A percentile compares a stretch with the other conserved stretches of the same genome.
These are phyloP conservation scores for Phallusia fumigata DNA, from an alignment of 23 tunicate species.

Conservation along the genomic window DNA sequence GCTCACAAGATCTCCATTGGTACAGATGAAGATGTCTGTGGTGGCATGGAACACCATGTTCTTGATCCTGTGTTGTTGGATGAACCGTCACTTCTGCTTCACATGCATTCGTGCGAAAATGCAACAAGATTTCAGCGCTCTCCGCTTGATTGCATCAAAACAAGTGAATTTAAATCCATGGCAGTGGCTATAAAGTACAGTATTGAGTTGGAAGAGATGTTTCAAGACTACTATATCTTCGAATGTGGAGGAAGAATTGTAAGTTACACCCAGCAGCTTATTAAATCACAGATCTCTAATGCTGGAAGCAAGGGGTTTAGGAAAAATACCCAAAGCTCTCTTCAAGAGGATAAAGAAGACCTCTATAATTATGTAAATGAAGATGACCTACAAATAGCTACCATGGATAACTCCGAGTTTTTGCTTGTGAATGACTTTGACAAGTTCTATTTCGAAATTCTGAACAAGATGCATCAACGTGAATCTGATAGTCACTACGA, in stretches of 20 bases:
- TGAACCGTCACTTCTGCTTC: not conserved
- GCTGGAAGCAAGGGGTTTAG: not conserved
- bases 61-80: constrained; percentile 6
- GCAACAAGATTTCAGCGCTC: not conserved
- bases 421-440: not conserved
- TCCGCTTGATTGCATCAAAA: not conserved
- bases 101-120: not conserved
- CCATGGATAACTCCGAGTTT: too few species aligned
- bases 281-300: not conserved
- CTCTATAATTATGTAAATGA: too few species aligned
- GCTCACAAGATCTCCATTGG: not conserved
- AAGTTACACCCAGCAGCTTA: not conserved
- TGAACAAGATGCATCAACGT: too few species aligned
- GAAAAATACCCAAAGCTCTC: not conserved
- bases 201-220: not conserved
- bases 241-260: not conserved
- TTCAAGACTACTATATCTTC: not conserved
- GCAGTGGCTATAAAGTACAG: not conserved
- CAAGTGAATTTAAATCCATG: not conserved
- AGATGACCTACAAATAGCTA: too few species aligned
- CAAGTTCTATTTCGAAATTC: not conserved
- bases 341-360: not conserved
- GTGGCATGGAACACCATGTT: not conserved
- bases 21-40: not conserved
- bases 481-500: too few species aligned